Base-by-base conservation (phyloP, 30 jellyfish, hydroid and myxozoan genomes). In the Aurelia aurita complex sp. Pacific region DNA sequence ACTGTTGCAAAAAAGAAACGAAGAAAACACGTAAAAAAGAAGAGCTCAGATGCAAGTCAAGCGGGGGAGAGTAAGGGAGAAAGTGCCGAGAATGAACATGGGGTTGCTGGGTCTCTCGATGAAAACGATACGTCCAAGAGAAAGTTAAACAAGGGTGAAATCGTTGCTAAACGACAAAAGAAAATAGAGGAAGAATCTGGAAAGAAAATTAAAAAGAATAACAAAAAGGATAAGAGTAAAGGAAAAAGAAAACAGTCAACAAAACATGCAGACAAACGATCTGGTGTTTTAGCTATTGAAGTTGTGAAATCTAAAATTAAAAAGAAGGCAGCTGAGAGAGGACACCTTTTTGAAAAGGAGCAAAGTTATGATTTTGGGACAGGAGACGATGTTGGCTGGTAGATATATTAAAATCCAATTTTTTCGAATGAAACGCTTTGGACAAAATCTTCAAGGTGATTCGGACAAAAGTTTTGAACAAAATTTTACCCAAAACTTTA, bases 271-370 rank as follows among this genome's bases (percentile, higher is more conserved):
- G 89, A 65, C 59, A 79, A 79, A 57, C 43, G 74, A 35, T 79
- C 89, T 17, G 89, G 89, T 1, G 89, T 79, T 64, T 11, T 79
- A n/a, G 73, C 73, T 10, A 61, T 79, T 15, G 74, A 79, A 34
- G 78, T 79, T 15, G 68, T 79, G 1, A 79, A 53, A 33, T 64
- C 40, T 18, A 64, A 61, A 35, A 29, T 33, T 4, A 8, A 35
- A 18, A 79, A 64, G 29, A 43, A 68, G 81, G 36, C 32, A 62
- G n/a, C 67, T 3, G 15, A 51, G 15, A n/a, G 43, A 18, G 69
- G 64, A 38, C 64, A 73, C 10, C 57, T 43, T 3, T 46, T 77
- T 9, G 67, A 77, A 32, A 62, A 5, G 66, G 29, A 11, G 10
- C 66, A 64, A 60, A 51, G 9, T 61, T 61, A 60, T 53, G 69